A percentile compares a stretch with the other conserved stretches of the same genome.
Evolutionary conservation across 2,797 vertebrate genomes (phyloP).

Genomic region (Dendrocincla fuliginosa): DNA sequence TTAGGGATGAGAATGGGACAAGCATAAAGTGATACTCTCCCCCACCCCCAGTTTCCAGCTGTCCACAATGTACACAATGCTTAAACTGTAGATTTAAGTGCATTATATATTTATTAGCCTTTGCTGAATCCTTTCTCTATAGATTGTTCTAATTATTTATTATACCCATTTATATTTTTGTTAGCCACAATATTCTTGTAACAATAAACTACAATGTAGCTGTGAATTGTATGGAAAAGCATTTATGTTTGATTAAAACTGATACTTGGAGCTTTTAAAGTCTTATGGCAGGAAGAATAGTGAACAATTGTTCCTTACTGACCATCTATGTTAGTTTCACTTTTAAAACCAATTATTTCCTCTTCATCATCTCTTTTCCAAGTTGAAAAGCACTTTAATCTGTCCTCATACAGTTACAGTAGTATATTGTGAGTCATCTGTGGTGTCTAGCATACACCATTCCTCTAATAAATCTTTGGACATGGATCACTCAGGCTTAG

Average conservation of each 20-base stretch:
- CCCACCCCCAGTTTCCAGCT: background rate
- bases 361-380: background rate
- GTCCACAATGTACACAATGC: background rate
- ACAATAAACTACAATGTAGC: background rate
- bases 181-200: background rate
- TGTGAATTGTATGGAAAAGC: background rate
- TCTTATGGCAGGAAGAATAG: background rate
- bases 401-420: background rate
- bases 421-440: background rate
- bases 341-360: background rate
- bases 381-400: background rate
- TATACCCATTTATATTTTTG: background rate
- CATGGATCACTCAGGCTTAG: background rate
- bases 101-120: background rate
- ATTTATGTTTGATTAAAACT: background rate
- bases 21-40: background rate
- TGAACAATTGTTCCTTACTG: background rate
- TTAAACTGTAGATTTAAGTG: background rate
- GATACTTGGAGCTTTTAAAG: background rate
- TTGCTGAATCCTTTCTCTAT: background rate
- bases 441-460: background rate
- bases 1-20: background rate
- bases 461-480: background rate
- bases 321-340: background rate
- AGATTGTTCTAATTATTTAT: background rate